Conservation (phyloP, 2,888 invertebrate species). For the Acronicta psi region DNA sequence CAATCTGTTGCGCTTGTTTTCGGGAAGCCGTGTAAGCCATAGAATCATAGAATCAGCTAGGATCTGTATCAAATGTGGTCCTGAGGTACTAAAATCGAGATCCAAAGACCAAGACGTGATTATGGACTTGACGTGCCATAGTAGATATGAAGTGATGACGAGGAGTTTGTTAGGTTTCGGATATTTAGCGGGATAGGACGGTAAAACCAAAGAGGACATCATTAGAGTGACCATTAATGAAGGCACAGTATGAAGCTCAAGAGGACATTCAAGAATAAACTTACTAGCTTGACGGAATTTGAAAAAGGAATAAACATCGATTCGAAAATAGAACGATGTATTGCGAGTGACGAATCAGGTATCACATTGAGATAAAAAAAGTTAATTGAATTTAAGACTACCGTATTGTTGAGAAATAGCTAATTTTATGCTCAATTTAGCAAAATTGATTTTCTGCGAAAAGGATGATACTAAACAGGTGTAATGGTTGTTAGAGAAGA, state of each 20-base stretch:
- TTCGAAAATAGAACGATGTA: conserved; percentile 4
- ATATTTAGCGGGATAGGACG: no score
- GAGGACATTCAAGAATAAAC: neutral
- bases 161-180: no score
- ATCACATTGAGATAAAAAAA: neutral
- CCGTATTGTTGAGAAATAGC: neutral
- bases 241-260: neutral
- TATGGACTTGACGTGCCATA: no score
- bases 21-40: no score
- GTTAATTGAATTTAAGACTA: neutral
- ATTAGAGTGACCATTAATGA: no score
- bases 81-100: no score
- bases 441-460: neutral
- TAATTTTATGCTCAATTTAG: neutral
- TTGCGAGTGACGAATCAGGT: neutral
- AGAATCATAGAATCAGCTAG: no score
- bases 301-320: neutral
- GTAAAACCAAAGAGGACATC: no score
- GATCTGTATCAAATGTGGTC: no score
- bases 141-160: no score
- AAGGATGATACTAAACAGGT: neutral
- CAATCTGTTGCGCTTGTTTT: neutral
- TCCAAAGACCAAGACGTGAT: no score
- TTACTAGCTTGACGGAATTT: neutral
- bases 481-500: no score